Conservation (phyloP, 2,113 vertebrate species). For the Grallaria varia region DNA sequence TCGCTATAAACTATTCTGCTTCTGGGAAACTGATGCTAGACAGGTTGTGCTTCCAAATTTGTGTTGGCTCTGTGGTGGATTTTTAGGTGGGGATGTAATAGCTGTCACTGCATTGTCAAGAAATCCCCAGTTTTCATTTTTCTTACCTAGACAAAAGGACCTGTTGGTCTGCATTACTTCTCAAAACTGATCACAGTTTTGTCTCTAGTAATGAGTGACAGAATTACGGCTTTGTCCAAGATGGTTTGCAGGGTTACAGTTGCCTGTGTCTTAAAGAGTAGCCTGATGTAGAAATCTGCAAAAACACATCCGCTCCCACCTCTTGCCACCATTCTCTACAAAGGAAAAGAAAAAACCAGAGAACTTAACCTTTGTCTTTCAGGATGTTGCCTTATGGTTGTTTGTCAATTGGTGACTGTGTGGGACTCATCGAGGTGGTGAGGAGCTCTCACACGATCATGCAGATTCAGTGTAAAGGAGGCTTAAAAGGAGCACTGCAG, state of each 20-base stretch:
- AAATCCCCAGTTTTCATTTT: neutral
- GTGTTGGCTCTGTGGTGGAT: neutral
- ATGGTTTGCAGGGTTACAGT: neutral
- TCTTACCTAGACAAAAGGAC: neutral
- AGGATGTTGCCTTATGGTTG: conserved; percentile 99
- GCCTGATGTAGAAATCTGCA: neutral
- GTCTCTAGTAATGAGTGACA: neutral
- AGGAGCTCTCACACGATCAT: conserved; percentile 97
- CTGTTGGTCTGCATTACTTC: neutral
- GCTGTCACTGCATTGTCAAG: neutral
- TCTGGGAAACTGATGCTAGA: neutral
- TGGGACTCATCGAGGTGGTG: conserved; percentile 97
- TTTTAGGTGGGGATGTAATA: neutral
- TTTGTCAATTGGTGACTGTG: conserved; percentile 94
- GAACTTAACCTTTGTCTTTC: neutral
- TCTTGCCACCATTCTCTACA: neutral
- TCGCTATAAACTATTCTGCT: neutral
- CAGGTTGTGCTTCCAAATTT: neutral
- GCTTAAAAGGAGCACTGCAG: conserved; percentile 93
- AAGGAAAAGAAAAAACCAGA: rapidly evolving
- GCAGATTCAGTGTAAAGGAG: conserved; percentile 99
- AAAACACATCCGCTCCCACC: neutral
- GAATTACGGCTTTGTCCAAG: neutral
- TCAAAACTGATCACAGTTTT: neutral
- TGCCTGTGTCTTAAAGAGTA: neutral